phyloP scores from a whole-genome alignment of 2,113 vertebrate genomes.

The Silurus meridionalis region DNA sequence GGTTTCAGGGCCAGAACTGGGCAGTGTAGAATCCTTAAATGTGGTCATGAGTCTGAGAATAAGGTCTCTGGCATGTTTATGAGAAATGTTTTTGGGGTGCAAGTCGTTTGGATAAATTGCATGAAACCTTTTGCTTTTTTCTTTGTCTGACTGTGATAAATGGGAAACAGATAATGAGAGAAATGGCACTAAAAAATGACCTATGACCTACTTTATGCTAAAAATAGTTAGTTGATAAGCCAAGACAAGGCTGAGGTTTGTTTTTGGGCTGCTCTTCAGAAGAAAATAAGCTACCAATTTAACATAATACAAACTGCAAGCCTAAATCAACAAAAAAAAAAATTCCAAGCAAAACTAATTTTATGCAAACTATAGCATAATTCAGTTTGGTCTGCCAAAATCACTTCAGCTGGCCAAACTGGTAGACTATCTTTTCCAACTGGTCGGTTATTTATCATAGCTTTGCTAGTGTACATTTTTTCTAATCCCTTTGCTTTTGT shows the following conservation, averaged over 20 bases:
- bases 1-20: constrained; percentile 36
- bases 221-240: neutral
- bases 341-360: neutral
- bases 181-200: neutral
- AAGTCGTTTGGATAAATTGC: neutral
- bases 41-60: constrained; percentile 1
- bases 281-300: neutral
- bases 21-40: neutral
- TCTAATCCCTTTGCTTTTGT: neutral
- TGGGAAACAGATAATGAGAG: neutral
- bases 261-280: neutral
- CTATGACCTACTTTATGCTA: neutral
- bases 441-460: neutral
- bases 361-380: neutral
- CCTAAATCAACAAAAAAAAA: neutral
- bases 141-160: neutral
- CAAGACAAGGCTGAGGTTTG: neutral
- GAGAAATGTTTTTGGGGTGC: constrained; percentile 12
- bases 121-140: neutral
- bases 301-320: neutral
- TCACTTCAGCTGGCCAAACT: neutral
- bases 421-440: neutral
- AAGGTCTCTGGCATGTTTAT: neutral
- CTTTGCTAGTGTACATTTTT: neutral
- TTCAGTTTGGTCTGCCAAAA: neutral